These are phyloP conservation scores for Dasysyrphus albostriatus DNA, from an alignment of 2,888 invertebrate genomes.

Conservation along the genomic window DNA sequence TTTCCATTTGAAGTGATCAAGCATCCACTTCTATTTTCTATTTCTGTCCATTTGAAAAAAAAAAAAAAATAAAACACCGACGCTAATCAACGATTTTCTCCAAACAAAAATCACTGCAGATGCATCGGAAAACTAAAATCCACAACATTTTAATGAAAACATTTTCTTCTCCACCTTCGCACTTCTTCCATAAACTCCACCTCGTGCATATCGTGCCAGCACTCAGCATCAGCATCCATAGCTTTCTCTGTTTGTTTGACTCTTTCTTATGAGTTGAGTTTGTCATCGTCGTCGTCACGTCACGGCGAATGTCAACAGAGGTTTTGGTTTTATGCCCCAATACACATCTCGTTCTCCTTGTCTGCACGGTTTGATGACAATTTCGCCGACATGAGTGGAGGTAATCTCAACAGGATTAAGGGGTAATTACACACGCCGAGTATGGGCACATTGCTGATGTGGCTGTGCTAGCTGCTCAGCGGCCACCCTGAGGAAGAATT, in stretches of 20 bases:
- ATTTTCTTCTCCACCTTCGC: conserved; percentile 39
- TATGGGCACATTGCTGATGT: not conserved
- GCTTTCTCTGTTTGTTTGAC: not conserved
- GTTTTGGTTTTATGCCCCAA: conserved; percentile 61
- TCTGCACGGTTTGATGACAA: conserved; percentile 67
- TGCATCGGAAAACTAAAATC: conserved; percentile 34
- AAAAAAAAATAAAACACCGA: not conserved
- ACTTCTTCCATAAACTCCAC: not conserved
- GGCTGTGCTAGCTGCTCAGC: not conserved
- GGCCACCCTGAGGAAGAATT: conserved; percentile 42
- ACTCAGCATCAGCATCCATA: not conserved
- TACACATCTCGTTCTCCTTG: conserved; percentile 57
- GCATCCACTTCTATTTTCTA: conserved; percentile 27
- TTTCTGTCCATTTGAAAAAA: conserved; percentile 35
- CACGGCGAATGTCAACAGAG: conserved; percentile 65
- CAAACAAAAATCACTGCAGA: conserved; percentile 28
- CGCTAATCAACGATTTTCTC: conserved; percentile 47
- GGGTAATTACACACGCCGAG: conserved; percentile 66
- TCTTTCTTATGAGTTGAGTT: not conserved
- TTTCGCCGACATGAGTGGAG: conserved; percentile 66
- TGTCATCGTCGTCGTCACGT: conserved; percentile 21
- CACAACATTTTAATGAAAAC: conserved; percentile 53
- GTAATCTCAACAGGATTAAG: conserved; percentile 74
- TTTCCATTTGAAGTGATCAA: conserved; percentile 28
- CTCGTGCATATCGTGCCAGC: not conserved